These are phyloP conservation scores for Shargacucullia verbasci DNA, from an alignment of 2,888 invertebrate genomes.

Conservation along the genomic window DNA sequence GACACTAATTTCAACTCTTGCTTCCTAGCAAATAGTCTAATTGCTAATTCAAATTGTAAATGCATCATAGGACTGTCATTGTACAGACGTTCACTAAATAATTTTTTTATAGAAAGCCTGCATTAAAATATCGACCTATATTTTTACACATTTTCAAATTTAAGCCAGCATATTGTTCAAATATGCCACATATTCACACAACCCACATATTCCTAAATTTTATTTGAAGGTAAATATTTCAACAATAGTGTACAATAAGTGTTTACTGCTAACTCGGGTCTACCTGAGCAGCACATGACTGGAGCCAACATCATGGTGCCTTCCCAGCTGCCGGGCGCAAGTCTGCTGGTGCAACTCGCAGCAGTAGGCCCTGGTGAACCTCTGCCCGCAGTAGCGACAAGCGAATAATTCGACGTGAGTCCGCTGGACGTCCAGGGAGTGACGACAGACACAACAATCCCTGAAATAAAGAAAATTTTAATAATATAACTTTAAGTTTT, in stretches of 20 bases:
- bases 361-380: constrained; percentile 80
- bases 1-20: no score
- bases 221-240: neutral
- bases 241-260: neutral
- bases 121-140: no score
- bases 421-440: constrained; percentile 62
- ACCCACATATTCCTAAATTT: no score
- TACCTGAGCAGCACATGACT: constrained; percentile 70
- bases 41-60: neutral
- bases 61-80: neutral
- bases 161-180: no score
- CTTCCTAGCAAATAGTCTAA: neutral
- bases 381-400: constrained; percentile 76
- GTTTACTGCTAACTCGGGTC: neutral
- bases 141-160: no score
- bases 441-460: constrained; percentile 78
- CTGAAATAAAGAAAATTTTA: constrained; percentile 53
- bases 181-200: no score
- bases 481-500: no score
- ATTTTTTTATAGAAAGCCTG: no score
- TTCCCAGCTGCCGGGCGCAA: constrained; percentile 67
- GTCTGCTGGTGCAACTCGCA: constrained; percentile 77
- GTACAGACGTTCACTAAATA: no score
- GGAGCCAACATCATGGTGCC: constrained; percentile 59
- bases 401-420: constrained; percentile 60